Evolutionary conservation across 2,888 invertebrate genomes (phyloP).

Genomic region (Cosmorhoe ocellata): DNA sequence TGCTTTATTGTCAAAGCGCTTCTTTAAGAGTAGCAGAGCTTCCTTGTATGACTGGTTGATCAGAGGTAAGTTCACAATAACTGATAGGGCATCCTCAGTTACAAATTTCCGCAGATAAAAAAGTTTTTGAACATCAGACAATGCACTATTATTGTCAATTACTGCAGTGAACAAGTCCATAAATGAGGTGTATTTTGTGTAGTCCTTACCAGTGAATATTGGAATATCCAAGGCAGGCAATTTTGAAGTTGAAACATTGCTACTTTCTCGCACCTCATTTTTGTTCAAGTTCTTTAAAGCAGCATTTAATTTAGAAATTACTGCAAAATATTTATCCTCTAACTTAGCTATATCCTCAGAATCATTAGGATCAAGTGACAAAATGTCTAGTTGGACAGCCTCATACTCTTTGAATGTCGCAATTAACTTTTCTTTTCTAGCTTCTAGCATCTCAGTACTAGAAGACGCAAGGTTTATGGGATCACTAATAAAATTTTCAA

Average conservation of each 20-base stretch:
- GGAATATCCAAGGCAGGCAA: background rate
- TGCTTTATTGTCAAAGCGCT: constrained; percentile 2
- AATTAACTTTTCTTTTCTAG: constrained; percentile 17
- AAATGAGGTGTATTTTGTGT: background rate
- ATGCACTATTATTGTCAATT: background rate
- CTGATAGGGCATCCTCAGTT: background rate
- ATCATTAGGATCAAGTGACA: background rate
- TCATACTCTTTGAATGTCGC: constrained; percentile 13
- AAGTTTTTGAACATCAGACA: constrained; percentile 1
- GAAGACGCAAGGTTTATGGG: constrained; percentile 10
- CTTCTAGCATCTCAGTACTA: constrained; percentile 14
- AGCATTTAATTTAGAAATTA: too few species aligned
- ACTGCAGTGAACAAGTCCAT: background rate
- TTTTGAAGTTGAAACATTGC: background rate
- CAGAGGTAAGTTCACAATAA: background rate
- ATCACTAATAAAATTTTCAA: constrained; percentile 19
- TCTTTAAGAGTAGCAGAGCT: background rate
- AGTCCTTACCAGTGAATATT: background rate
- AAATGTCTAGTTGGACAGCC: constrained; percentile 17
- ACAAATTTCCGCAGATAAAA: constrained; percentile 1
- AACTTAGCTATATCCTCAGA: too few species aligned
- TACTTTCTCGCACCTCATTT: too few species aligned
- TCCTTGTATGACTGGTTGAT: background rate
- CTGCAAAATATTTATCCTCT: too few species aligned
- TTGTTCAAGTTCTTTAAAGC: too few species aligned